Base-by-base conservation (phyloP, 2,888 invertebrate species). In the Cephus pygmeus region DNA sequence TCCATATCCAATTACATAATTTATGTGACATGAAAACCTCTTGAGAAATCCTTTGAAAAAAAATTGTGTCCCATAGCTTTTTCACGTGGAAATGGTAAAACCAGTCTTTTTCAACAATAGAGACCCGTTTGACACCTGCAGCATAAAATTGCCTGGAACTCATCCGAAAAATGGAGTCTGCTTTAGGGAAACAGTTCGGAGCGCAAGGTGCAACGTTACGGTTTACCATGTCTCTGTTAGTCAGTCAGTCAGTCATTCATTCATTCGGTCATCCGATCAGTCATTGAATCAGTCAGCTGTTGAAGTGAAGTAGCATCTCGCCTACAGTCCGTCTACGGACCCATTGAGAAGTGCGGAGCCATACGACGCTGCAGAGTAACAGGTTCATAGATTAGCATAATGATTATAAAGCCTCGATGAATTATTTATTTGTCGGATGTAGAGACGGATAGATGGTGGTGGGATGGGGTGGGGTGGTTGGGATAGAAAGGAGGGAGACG, bases 341-440 rank as follows among this genome's bases (percentile, higher is more conserved):
- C 71, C 33, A 33, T 71, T 34, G 71, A 34, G 33, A 71, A 34
- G 71, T 71, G 31, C 71, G 31, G 71, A 30, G 12, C 34, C 71
- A 34, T 71, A 31, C 12, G 15, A 71, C 34, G 71, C 71, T 12
- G 33, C 75, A 80, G 85, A 86, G 86, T 90, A 91, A 90, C 91
- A 91, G 90, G 91, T 91, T 90, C 90, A 88, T 81, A 85, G 81
- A 91, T 91, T 91, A 91, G 90, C 91, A 91, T 91, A 91, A 91
- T 91, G 88, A 89, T 91, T 90, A 90, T 91, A 89, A 90, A 90
- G 88, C 90, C 83, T 86, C 89, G 86, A 91, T 91, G 91, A 91
- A 91, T 91, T 91, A 91, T 91, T 91, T 91, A 91, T 91, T 87
- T 86, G 87, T 87, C 87, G 87, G 85, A 87, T 68, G 56, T 34